Evolutionary conservation across 2,888 invertebrate genomes (phyloP), one percentile per base, ranked within the genome.

Genomic region (Volucella inanis): DNA sequence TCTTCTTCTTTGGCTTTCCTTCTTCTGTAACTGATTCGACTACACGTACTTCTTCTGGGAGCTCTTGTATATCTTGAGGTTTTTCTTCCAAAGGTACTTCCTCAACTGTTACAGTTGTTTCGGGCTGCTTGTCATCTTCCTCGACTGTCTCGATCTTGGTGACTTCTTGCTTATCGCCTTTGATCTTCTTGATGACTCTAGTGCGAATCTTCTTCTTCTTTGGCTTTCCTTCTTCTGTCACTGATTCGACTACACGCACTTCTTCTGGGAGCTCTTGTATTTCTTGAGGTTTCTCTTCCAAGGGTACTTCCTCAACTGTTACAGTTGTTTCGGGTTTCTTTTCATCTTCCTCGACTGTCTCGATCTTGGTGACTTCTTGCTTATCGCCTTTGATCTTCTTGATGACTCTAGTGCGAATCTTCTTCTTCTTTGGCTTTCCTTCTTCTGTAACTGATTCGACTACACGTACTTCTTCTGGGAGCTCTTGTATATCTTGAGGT

Each of bases 71-170:
- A 11, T 55, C 55, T 68, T 68, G 31, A 0, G 68, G 55, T 3
- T 45, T 68, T 3, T 68, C 54, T 8, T 68, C 68, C 10, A 67
- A 52, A 0, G 68, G 68, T 0, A 9, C 14, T 39, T 68, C 68
- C n/a, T 39, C 41, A 8, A 65, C 52, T 18, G 65, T 52, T 0
- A 65, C 65, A 12, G 65, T 65, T 3, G 65, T 65, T 41, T 52
- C 65, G 9, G 93, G 93, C 82, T 91, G 89, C 88, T 93, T 91
- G 52, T 92, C 92, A 72, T 93, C 92, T 89, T 93, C 92, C 83
- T 93, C 92, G 38, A 92, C 88, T 0, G 93, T 93, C 84, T 92
- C 91, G 83, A 93, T 93, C 89, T 92, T 92, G 41, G 92, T 93
- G 43, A 90, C 91, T 89, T 93, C 92, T 15, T 68, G 55, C 41